Conservation (phyloP, 2,888 invertebrate genomes). For the Crepidodera aurea region DNA sequence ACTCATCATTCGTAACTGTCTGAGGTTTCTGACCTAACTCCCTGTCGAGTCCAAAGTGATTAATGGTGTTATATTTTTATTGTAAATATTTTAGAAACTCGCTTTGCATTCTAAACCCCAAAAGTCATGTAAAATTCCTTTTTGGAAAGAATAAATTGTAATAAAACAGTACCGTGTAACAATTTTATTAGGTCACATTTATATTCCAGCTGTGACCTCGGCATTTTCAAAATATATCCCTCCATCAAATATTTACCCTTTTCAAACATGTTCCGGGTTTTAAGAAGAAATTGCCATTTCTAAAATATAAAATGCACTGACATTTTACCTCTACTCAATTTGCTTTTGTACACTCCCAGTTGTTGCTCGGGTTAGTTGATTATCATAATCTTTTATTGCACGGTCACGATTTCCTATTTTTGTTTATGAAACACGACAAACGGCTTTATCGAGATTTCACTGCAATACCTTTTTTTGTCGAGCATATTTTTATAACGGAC, state of each 20-base stretch:
- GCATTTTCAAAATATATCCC: too few relatives aligned
- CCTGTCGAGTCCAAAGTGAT: too few relatives aligned
- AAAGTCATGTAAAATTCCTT: too few relatives aligned
- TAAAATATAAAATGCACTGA: not conserved
- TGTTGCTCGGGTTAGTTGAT: not conserved
- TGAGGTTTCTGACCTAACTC: too few relatives aligned
- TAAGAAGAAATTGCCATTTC: not conserved
- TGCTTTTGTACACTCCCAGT: not conserved
- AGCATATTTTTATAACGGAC: not conserved
- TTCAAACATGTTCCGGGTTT: not conserved
- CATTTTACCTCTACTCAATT: not conserved
- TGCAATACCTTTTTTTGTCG: not conserved
- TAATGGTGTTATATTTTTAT: too few relatives aligned
- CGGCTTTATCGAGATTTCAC: conserved; percentile 12
- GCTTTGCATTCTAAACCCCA: too few relatives aligned
- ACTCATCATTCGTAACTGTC: too few relatives aligned
- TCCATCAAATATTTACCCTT: not conserved
- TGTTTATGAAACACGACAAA: conserved; percentile 7
- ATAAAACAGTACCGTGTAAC: too few relatives aligned
- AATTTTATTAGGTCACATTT: too few relatives aligned
- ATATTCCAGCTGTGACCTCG: too few relatives aligned
- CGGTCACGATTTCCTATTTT: conserved; percentile 20
- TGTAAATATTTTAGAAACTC: too few relatives aligned
- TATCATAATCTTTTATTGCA: conserved; percentile 25
- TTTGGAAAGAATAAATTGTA: too few relatives aligned